A percentile compares a stretch with the other conserved stretches of the same genome.
Conservation (phyloP, 2,797 vertebrate species). For the Macroramphosus scolopax region DNA sequence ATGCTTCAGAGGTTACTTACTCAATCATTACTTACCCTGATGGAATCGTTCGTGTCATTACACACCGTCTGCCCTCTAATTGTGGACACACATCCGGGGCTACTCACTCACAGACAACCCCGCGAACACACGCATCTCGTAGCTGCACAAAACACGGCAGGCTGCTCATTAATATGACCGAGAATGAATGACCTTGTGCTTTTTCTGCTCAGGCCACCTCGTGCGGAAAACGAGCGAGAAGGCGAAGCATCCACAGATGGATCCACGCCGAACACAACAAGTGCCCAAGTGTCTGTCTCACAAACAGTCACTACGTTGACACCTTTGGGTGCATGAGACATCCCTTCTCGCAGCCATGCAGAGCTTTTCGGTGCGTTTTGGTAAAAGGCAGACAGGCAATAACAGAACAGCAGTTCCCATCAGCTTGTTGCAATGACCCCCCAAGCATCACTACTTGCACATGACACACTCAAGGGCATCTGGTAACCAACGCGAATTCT, state of each 20-base stretch:
- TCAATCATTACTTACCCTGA: too few species aligned
- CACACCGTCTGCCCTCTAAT: slow-evolving; percentile 59
- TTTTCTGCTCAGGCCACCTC: slow-evolving; percentile 57
- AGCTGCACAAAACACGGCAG: slow-evolving; percentile 20
- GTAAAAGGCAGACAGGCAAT: slow-evolving; percentile 30
- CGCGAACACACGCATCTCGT: slow-evolving; percentile 29
- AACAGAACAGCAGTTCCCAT: slow-evolving; percentile 36
- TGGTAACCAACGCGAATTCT: slow-evolving; percentile 64
- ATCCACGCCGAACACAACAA: slow-evolving; percentile 67
- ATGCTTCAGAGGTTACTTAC: slow-evolving; percentile 22
- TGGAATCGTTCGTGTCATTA: slow-evolving; percentile 49
- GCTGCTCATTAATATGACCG: slow-evolving; percentile 31
- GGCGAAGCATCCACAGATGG: slow-evolving; percentile 15
- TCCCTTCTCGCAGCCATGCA: slow-evolving; percentile 26
- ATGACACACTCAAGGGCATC: slow-evolving; percentile 76
- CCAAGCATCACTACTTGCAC: slow-evolving; percentile 60
- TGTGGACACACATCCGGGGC: too few species aligned
- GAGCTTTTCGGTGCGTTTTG: slow-evolving; percentile 29
- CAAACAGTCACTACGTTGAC: slow-evolving; percentile 41
- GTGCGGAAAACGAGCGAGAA: too few species aligned
- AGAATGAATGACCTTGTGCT: slow-evolving; percentile 70
- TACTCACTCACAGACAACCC: slow-evolving; percentile 38
- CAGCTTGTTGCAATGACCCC: slow-evolving; percentile 62
- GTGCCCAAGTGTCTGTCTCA: slow-evolving; percentile 60
- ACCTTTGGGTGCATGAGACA: slow-evolving; percentile 50